These are phyloP conservation scores for Drosophila buzzatii DNA, from an alignment of 2,888 invertebrate genomes.

Conservation along the genomic window DNA sequence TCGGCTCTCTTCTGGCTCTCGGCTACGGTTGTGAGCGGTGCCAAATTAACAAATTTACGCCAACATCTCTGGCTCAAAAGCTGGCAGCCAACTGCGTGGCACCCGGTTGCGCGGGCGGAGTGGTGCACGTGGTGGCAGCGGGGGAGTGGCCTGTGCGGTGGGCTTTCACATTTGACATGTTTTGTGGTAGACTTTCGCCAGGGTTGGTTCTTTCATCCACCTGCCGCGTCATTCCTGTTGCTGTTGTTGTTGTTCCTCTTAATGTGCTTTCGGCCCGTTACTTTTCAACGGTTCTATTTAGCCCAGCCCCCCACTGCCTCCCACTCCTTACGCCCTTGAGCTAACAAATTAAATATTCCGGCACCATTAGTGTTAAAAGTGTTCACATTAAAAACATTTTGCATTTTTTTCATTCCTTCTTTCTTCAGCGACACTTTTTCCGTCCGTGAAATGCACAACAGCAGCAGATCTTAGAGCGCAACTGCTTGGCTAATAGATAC, in stretches of 20 bases:
- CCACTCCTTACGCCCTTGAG: constrained; percentile 2
- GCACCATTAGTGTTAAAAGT: constrained; percentile 85
- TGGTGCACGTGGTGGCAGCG: background rate
- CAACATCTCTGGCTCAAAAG: constrained; percentile 73
- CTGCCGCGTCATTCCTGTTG: constrained; percentile 28
- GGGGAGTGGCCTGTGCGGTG: constrained; percentile 26
- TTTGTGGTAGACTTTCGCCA: constrained; percentile 55
- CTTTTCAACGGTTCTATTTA: constrained; percentile 37
- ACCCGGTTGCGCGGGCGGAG: background rate
- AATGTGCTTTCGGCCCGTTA: constrained; percentile 48
- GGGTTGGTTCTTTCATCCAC: constrained; percentile 44
- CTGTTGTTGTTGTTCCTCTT: constrained; percentile 35
- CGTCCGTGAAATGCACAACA: constrained; percentile 34
- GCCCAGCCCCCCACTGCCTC: background rate
- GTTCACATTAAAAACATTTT: constrained; percentile 82
- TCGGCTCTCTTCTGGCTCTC: constrained; percentile 24
- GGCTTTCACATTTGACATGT: constrained; percentile 68
- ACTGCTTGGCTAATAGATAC: background rate
- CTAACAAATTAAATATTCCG: constrained; percentile 83
- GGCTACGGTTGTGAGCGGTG: constrained; percentile 75
- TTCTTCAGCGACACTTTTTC: constrained; percentile 28
- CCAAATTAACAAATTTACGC: constrained; percentile 84
- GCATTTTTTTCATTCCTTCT: constrained; percentile 65
- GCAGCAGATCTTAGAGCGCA: too few relatives aligned
- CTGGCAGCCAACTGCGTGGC: constrained; percentile 27